Evolutionary conservation across 1,140 invertebrate species (phyloP).

Genomic region (Prorops nasuta): DNA sequence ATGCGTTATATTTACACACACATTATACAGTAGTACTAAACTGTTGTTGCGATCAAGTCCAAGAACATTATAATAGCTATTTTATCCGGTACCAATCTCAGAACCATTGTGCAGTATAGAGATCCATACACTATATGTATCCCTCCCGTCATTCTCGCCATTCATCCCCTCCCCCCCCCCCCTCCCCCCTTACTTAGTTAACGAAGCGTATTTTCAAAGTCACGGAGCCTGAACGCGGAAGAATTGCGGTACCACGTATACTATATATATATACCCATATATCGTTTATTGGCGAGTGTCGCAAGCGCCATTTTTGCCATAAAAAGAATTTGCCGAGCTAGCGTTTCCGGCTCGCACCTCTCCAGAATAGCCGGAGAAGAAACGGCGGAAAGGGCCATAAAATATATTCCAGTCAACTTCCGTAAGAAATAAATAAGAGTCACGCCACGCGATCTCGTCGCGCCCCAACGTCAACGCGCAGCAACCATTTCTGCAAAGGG

Average conservation of each 20-base stretch:
- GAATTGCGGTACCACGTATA: neutral
- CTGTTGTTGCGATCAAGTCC: conserved; percentile 40
- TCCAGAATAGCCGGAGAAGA: conserved; percentile 20
- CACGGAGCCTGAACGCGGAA: conserved; percentile 37
- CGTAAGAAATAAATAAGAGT: conserved; percentile 58
- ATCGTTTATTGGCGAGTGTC: too few species aligned
- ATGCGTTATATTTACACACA: too few species aligned
- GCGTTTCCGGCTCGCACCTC: conserved; percentile 53
- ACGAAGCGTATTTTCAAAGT: conserved; percentile 58
- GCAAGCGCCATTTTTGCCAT: conserved; percentile 44
- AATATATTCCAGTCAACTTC: conserved; percentile 58
- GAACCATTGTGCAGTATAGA: conserved; percentile 57
- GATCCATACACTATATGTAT: too few species aligned
- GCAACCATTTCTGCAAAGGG: too few species aligned
- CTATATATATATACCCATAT: neutral
- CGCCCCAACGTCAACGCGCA: conserved; percentile 31
- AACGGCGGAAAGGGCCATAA: conserved; percentile 29
- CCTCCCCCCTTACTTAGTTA: too few species aligned
- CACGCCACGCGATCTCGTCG: conserved; percentile 45
- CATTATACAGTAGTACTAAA: conserved; percentile 1
- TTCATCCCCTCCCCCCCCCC: too few species aligned
- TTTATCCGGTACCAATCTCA: conserved; percentile 57
- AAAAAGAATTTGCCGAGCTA: conserved; percentile 54
- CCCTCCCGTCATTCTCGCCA: too few species aligned
- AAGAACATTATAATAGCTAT: conserved; percentile 59